Evolutionary conservation across 2,888 invertebrate genomes (phyloP), one percentile per base, ranked within the genome.

Genomic region (Ophion costatus): DNA sequence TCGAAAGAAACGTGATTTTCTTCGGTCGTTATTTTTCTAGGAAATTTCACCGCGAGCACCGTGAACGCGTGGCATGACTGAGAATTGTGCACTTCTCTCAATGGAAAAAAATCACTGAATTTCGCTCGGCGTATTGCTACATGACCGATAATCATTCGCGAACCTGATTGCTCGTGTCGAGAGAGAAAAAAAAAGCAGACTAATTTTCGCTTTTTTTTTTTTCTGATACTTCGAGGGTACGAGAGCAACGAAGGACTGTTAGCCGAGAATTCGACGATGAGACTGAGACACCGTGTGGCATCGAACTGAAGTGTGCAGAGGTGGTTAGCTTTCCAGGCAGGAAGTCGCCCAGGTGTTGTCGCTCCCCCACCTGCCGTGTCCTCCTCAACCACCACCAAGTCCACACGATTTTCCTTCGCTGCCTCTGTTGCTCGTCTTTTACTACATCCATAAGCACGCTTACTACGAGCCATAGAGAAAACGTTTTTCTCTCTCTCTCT

Each of bases 311-410:
- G 45, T 70, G 33, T 63, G 51, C 61, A 24, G 73, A 85, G 85
- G 76, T 80, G 73, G 59, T 82, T 85, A 73, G 76, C 74, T 78
- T 45, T 85, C 80, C 73, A 82, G 80, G 85, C 88, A 88, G 88
- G 88, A 88, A 88, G 88, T 88, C 84, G 84, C 84, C 88, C 87
- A 87, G 88, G 83, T 87, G 88, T 88, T 87, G 83, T 85, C 80
- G 71, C 9, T 66, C 79, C 84, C 81, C 87, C 85, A 80, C 87
- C 81, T 80, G 78, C 20, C 51, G 24, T 67, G 67, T 70, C 79
- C 76, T 82, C 80, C 64, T 71, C 79, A 70, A 42, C 75, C 75
- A 75, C 74, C 67, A 74, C 80, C 77, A 80, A 45, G 45, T 69
- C 74, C 33, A 33, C 29, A 57, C 56, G n/a, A 57, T 57, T 56